Evolutionary conservation across 1,140 invertebrate genomes (phyloP).

Genomic region (Drosophila obscura): DNA sequence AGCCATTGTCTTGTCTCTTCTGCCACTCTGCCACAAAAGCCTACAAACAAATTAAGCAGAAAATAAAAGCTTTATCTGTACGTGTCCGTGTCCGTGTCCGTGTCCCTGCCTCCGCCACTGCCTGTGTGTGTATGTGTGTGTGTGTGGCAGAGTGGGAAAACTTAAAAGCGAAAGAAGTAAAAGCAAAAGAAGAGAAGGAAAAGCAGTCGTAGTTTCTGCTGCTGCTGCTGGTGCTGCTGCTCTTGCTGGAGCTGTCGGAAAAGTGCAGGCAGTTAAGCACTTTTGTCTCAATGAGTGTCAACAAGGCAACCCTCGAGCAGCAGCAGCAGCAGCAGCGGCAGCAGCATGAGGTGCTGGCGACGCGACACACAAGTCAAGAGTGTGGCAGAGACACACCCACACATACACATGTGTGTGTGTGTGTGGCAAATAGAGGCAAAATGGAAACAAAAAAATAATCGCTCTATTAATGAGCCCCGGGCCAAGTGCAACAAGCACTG

Average conservation of each 20-base stretch:
- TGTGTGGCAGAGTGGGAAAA: constrained; percentile 15
- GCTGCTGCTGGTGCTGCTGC: constrained; percentile 11
- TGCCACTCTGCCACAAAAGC: constrained; percentile 49
- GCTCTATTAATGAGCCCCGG: constrained; percentile 78
- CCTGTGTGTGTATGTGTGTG: constrained; percentile 19
- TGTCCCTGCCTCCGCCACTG: background rate
- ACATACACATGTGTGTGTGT: constrained; percentile 27
- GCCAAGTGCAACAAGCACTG: constrained; percentile 81
- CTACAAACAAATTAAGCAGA: constrained; percentile 78
- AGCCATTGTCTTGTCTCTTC: constrained; percentile 45
- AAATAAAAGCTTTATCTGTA: constrained; percentile 67
- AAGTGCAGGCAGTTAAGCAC: constrained; percentile 80
- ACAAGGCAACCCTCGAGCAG: constrained; percentile 55
- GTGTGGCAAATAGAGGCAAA: constrained; percentile 25
- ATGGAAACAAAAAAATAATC: constrained; percentile 66
- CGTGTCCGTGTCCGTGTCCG: constrained; percentile 17
- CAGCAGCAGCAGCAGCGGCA: background rate
- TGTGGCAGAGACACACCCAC: constrained; percentile 27
- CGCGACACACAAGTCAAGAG: constrained; percentile 55
- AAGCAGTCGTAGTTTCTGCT: constrained; percentile 43
- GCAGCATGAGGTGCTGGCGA: constrained; percentile 26
- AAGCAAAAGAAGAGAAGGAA: constrained; percentile 29
- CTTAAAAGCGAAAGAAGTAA: constrained; percentile 29
- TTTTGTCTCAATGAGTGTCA: constrained; percentile 82
- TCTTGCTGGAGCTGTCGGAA: constrained; percentile 39